Base-by-base conservation (phyloP, 2,888 invertebrate genomes). In the Entomobrya proxima region DNA sequence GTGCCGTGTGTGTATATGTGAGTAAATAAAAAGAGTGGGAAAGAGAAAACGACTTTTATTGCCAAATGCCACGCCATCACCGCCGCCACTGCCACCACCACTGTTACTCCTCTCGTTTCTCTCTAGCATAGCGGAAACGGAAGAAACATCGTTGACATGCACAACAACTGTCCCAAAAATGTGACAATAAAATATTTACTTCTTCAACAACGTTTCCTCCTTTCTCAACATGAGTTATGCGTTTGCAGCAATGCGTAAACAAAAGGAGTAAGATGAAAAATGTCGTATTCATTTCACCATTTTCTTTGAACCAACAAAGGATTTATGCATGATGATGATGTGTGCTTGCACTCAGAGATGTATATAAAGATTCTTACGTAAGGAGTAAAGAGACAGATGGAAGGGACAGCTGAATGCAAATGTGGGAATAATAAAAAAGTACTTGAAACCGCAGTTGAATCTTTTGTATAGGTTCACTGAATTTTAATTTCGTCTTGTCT, bases 131-230 rank as follows among this genome's bases (percentile, higher is more conserved):
- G 55, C 80, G 80, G 80, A 80, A 86, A 81, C 80, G 86, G 86
- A 81, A 81, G 86, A 81, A 86, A 82, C 81, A 69, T 77, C 86
- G 76, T 86, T 86, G 86, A 86, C 86, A 81, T 86, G 86, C 78
- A 86, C 77, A 86, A 86, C 86, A 86, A 82, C 81, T 86, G 81
- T 86, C 74, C 81, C 81, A 76, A 82, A 85, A 81, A 86, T 77
- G 86, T 86, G 86, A 86, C 86, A 86, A 86, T 86, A 86, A 86
- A 86, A 86, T 86, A 86, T 86, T 86, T 86, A 86, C 81, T 86
- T 81, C 81, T 81, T 81, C 86, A 86, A 77, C 69, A 82, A 50
- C 61, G 77, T 72, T 86, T 86, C 86, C 86, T 77, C 72, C 78
- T 69, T 78, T 77, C 78, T 55, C 72, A 69, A 64, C 76, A 58